Evolutionary conservation across 2,797 vertebrate genomes (phyloP).

Genomic region (Alectoris magna): DNA sequence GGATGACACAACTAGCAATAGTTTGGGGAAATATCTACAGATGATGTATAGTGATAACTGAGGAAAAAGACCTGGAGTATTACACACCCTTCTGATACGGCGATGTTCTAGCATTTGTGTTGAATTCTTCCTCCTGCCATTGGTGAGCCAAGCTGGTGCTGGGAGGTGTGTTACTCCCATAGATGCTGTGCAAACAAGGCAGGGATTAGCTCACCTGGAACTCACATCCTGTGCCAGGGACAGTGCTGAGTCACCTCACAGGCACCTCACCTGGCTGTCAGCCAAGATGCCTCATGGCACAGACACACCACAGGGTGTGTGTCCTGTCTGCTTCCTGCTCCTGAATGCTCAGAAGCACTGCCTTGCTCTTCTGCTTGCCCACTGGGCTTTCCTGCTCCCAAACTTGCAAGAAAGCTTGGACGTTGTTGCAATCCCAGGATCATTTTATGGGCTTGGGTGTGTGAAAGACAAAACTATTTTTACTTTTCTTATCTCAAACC

Average conservation of each 20-base stretch:
- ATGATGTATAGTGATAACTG: rapidly evolving
- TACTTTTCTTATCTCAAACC: no score
- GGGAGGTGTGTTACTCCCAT: neutral
- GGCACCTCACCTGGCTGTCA: rapidly evolving
- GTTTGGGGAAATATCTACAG: neutral
- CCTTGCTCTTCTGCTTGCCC: neutral
- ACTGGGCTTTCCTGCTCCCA: neutral
- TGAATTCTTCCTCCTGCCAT: neutral
- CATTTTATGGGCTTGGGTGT: rapidly evolving
- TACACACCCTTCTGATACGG: neutral
- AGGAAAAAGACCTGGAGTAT: neutral
- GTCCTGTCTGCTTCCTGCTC: neutral
- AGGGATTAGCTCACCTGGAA: neutral
- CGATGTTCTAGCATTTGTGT: neutral
- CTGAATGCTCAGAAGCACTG: neutral
- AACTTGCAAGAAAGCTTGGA: rapidly evolving
- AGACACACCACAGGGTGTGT: neutral
- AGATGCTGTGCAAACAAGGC: neutral
- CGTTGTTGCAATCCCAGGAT: neutral
- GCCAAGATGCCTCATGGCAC: neutral
- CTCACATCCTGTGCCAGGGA: neutral
- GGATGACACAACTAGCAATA: no score
- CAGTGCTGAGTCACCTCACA: rapidly evolving
- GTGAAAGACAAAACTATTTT: no score
- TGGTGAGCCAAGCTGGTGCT: rapidly evolving